These are phyloP conservation scores for Tiliacea aurago DNA, from an alignment of 2,888 invertebrate genomes.

Conservation along the genomic window DNA sequence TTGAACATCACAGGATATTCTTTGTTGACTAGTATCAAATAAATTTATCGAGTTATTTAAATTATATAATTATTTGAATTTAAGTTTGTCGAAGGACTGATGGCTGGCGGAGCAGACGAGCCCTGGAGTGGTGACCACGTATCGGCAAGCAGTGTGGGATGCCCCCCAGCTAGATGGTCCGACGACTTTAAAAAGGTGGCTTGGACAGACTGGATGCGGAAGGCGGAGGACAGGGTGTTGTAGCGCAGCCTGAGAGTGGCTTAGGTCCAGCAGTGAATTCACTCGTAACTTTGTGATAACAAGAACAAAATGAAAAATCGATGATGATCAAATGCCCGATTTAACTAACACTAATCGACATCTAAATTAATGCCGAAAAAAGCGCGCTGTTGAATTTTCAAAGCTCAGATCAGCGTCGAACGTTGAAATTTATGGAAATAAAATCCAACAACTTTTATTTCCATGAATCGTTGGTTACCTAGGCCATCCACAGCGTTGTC, in stretches of 20 bases:
- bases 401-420: not conserved
- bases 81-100: not conserved
- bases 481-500: conserved; percentile 90
- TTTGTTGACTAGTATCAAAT: not conserved
- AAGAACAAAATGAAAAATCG: not conserved
- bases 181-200: not conserved
- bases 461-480: conserved; percentile 67
- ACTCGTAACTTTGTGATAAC: not conserved
- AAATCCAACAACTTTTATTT: not conserved
- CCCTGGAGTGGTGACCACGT: not conserved
- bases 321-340: not conserved
- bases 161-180: not conserved
- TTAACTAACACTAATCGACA: not conserved
- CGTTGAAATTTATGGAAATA: too few species aligned
- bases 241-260: too few species aligned
- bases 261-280: not conserved
- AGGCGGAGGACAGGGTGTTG: not conserved
- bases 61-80: too few species aligned
- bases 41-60: not conserved
- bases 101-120: not conserved
- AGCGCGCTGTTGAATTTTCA: not conserved
- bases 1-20: too few species aligned
- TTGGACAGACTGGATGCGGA: not conserved
- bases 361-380: not conserved
- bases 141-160: not conserved